Conservation (phyloP, 2,797 vertebrate genomes). For the Acanthurus tractus region DNA sequence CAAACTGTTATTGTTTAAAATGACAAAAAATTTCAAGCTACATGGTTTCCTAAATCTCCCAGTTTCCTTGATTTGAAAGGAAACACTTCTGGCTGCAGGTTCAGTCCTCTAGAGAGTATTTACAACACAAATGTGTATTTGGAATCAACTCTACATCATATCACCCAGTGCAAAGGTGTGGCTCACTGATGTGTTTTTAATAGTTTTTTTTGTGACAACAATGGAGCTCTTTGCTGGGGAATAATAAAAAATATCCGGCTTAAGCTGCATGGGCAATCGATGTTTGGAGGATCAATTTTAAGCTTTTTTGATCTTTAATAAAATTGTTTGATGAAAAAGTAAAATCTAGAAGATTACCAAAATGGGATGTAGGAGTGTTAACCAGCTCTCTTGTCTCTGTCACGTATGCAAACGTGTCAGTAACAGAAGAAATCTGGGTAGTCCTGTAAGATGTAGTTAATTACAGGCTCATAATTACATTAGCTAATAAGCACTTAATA, state of each 20-base stretch:
- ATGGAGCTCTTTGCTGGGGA: conserved; percentile 18
- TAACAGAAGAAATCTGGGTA: not conserved
- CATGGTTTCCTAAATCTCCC: not conserved
- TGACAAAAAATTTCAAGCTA: not conserved
- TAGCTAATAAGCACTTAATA: not conserved
- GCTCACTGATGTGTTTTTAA: conserved; percentile 53
- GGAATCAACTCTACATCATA: conserved; percentile 19
- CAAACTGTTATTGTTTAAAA: no score
- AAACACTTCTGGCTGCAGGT: not conserved
- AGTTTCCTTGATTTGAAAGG: not conserved
- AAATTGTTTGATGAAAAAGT: not conserved
- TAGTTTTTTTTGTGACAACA: conserved; percentile 31
- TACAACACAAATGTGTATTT: conserved; percentile 6
- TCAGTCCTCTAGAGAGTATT: conserved; percentile 7
- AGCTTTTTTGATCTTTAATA: conserved; percentile 4
- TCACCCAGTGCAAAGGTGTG: conserved; percentile 1
- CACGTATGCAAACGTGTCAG: conserved; percentile 10
- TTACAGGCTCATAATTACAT: not conserved
- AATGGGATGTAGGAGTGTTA: not conserved
- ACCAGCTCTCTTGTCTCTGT: not conserved
- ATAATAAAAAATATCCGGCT: conserved; percentile 17
- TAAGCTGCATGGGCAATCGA: not conserved
- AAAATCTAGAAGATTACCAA: conserved; percentile 1
- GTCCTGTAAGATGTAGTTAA: no score
- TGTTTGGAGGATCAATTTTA: conserved; percentile 5